Evolutionary conservation across 2,113 vertebrate species (phyloP).

Genomic region (Dryoscopus gambensis): DNA sequence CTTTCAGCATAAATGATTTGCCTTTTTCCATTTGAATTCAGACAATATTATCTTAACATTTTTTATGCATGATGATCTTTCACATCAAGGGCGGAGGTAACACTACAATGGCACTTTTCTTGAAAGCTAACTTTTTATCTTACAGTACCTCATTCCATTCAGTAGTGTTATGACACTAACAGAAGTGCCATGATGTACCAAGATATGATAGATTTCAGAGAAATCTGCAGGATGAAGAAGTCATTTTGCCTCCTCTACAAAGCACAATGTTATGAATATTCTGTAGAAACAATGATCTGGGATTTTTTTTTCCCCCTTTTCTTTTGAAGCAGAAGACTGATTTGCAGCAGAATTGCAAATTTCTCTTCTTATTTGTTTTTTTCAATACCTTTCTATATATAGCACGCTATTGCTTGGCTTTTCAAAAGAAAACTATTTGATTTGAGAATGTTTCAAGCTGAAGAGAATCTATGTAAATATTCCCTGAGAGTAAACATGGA

Average conservation of each 20-base stretch:
- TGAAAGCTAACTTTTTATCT: not conserved
- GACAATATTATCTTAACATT: not conserved
- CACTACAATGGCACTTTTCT: not conserved
- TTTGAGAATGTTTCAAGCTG: conserved; percentile 33
- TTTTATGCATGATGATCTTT: not conserved
- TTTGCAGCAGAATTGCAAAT: not conserved
- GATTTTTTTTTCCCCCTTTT: not conserved
- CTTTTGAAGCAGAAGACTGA: not conserved
- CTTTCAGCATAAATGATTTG: not conserved
- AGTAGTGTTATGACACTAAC: not conserved
- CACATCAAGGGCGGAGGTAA: not conserved
- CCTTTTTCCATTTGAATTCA: conserved; percentile 23
- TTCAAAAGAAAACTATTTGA: conserved; percentile 19
- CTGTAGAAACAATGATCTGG: not conserved
- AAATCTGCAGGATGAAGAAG: not conserved
- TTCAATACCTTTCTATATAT: conserved; percentile 8
- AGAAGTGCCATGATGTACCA: not conserved
- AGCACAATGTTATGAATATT: not conserved
- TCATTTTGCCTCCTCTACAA: not conserved
- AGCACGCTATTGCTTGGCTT: conserved; percentile 1
- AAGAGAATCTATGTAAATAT: conserved; percentile 38
- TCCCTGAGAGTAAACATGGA: conserved; percentile 47
- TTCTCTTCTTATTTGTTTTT: not conserved
- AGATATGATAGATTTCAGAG: not conserved
- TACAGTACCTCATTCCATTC: not conserved